Evolutionary conservation across 1,140 invertebrate species (phyloP), one percentile per base, ranked within the genome.

Genomic region (Leptinotarsa defecta): DNA sequence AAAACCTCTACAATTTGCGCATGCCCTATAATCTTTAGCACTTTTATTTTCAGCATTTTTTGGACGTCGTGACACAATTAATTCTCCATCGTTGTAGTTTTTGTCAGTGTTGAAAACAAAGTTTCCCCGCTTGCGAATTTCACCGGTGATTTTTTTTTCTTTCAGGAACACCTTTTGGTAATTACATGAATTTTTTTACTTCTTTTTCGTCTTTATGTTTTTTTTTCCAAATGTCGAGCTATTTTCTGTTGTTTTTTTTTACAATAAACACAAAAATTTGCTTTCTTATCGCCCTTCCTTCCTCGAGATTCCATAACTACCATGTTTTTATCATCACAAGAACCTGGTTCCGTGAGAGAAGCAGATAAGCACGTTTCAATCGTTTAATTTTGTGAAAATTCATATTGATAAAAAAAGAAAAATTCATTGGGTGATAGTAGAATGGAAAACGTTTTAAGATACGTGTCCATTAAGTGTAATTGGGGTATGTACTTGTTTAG

Each of bases 221-320:
- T 13, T 64, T 62, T 64, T 73, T n/a, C 72, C 15, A 73, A 34
- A 48, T 73, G 72, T 20, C 63, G 20, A 49, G 72, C 72, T 19
- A 73, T 48, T 52, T 73, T 73, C 48, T 63, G 17, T 22, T 48
- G 43, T 43, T 48, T 43, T 65, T n/a, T 73, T 1, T 48, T 61
- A 73, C 72, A 73, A 67, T 63, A 73, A n/a, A 65, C 15, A 63
- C 72, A 73, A 67, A 67, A 34, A 73, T 67, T 48, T 65, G 24
- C 19, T 67, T 73, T 73, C 20, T 20, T 48, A 68, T 48, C 67
- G n/a, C 34, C 67, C 13, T 34, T 48, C 15, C 4, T 68, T 68
- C 22, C 67, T 34, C 34, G 6, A 17, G 67, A 68, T 27, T n/a
- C 2, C 43, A 19, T 20, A 11, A 68, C 67, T 5, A 68, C 27